Conservation (phyloP, 1,140 invertebrate species). For the Phthorimaea operculella region DNA sequence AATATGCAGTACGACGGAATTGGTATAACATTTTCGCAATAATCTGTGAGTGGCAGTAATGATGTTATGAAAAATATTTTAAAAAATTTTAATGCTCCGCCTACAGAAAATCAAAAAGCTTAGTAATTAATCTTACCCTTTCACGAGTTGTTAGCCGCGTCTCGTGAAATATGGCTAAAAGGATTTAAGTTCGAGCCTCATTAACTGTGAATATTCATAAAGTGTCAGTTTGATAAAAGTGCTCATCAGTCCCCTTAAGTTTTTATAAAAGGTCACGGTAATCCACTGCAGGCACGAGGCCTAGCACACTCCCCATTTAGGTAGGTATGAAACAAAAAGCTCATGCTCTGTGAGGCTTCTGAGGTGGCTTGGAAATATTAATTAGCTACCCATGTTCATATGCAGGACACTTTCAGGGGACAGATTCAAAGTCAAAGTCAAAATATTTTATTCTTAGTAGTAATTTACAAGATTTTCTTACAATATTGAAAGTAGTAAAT, state of each 20-base stretch:
- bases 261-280: conserved; percentile 4
- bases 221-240: conserved; percentile 9
- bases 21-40: no score
- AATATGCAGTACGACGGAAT: no score
- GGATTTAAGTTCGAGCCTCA: conserved; percentile 36
- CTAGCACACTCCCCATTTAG: no score
- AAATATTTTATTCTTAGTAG: no score
- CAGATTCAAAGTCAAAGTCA: no score
- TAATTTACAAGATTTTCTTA: no score
- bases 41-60: not conserved
- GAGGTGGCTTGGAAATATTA: no score
- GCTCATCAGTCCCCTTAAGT: conserved; percentile 12
- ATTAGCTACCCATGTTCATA: no score
- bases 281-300: not conserved
- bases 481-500: no score
- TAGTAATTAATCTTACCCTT: conserved; percentile 50
- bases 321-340: no score
- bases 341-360: no score
- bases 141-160: conserved; percentile 41
- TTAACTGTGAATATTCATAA: conserved; percentile 38
- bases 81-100: not conserved
- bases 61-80: not conserved
- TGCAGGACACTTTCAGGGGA: no score
- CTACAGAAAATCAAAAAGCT: conserved; percentile 19
- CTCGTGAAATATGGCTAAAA: conserved; percentile 17